Evolutionary conservation across 2,797 vertebrate species (phyloP), one percentile per base, ranked within the genome.

Genomic region (Chelon auratus): DNA sequence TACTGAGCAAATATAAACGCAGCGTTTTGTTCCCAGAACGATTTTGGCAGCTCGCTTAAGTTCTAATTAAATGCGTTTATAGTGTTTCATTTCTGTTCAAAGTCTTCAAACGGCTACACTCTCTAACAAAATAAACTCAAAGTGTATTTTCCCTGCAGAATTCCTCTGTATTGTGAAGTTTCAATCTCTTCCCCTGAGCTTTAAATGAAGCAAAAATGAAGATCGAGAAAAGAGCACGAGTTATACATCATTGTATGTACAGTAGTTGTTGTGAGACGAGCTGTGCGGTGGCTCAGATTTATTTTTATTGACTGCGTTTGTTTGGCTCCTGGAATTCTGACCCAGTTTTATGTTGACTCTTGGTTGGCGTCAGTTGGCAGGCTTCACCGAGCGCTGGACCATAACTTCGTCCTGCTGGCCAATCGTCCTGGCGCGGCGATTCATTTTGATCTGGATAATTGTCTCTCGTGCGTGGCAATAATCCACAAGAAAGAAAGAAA

Each of bases 131-230:
- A 82, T 80, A 78, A 70, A 67, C 36, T 68, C 24, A 65, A 45
- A 59, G 40, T 69, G 12, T 52, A 54, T 72, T 74, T 76, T 75
- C 48, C 39, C 43, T 18, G 53, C 30, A 45, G 66, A 74, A 14
- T 4, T 4, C n/a, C 18, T 53, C 57, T 1, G 33, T 12, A 59
- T 72, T 66, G 5, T 30, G 36, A 17, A 24, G 45, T 60, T 65
- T 65, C 14, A 60, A 43, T 72, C 61, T 37, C 57, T 72, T 80
- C 75, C 63, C 48, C 47, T 68, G 63, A 64, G 60, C 43, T 85
- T 80, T 84, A 85, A 87, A 85, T 72, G 78, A 80, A 82, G 77
- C 59, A 37, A 53, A 26, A 81, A 84, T 61, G 42, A 71, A 43
- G 62, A 73, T 68, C 33, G n/a, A 52, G 60, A 56, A 68, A 56